phyloP scores from a whole-genome alignment of 2,888 invertebrate genomes.

The Zygaena filipendulae region DNA sequence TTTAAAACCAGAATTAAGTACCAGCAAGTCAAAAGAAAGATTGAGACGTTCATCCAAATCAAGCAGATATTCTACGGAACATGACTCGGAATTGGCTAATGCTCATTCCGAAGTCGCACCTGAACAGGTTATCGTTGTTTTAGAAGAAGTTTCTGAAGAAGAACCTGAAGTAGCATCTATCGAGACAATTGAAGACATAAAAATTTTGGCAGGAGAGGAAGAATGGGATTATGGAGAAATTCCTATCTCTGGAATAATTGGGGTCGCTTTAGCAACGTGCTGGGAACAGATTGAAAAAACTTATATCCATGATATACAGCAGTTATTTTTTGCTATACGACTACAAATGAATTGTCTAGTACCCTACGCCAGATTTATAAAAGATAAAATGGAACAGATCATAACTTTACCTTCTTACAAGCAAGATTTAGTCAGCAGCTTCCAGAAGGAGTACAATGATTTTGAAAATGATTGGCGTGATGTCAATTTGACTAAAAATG shows the following conservation, averaged over 20 bases:
- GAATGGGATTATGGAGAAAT: constrained; percentile 57
- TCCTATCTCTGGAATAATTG: constrained; percentile 37
- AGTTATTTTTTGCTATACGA: constrained; percentile 68
- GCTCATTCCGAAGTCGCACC: constrained; percentile 24
- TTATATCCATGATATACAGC: constrained; percentile 63
- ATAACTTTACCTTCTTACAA: constrained; percentile 67
- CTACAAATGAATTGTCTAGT: constrained; percentile 61
- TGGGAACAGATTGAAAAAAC: constrained; percentile 62
- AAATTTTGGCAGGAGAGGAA: constrained; percentile 46
- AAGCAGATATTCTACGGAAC: constrained; percentile 27
- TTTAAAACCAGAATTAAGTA: constrained; percentile 36
- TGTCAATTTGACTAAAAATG: constrained; percentile 68
- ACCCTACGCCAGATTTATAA: constrained; percentile 66
- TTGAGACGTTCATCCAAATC: constrained; percentile 30
- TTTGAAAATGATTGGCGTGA: constrained; percentile 69
- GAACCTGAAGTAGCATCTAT: constrained; percentile 21
- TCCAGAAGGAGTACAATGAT: constrained; percentile 70
- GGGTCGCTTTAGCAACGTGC: constrained; percentile 46
- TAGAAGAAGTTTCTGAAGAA: constrained; percentile 25
- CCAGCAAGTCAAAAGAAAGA: constrained; percentile 35
- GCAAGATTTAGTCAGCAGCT: constrained; percentile 63
- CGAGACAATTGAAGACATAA: constrained; percentile 25
- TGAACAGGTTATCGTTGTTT: constrained; percentile 21
- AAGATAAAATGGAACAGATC: constrained; percentile 62
- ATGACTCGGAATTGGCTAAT: constrained; percentile 32